Conservation (phyloP, 2,797 vertebrate species). For the Chrosomus eos region DNA sequence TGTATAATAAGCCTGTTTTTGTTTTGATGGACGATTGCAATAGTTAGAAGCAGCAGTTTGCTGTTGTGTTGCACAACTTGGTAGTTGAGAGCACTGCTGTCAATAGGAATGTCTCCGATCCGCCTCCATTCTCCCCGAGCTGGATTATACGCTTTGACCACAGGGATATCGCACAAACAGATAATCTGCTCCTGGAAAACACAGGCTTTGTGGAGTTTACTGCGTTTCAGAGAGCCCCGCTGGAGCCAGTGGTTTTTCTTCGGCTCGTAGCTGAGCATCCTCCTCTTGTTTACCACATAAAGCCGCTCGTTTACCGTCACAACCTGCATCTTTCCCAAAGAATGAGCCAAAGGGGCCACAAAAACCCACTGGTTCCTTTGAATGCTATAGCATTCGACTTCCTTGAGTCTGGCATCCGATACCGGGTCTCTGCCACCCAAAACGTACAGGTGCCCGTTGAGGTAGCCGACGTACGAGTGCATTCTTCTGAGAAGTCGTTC, state of each 20-base stretch:
- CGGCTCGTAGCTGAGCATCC: slow-evolving; percentile 88
- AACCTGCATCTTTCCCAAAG: slow-evolving; percentile 86
- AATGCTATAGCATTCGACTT: slow-evolving; percentile 88
- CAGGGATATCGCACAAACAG: slow-evolving; percentile 87
- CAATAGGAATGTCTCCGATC: slow-evolving; percentile 84
- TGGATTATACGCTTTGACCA: slow-evolving; percentile 88
- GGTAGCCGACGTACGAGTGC: slow-evolving; percentile 86
- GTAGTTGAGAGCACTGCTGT: slow-evolving; percentile 85
- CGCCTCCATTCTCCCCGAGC: slow-evolving; percentile 84
- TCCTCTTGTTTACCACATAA: slow-evolving; percentile 86
- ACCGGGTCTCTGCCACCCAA: slow-evolving; percentile 84
- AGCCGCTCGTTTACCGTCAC: slow-evolving; percentile 85
- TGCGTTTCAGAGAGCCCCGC: slow-evolving; percentile 83
- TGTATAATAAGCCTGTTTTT: slow-evolving; percentile 87
- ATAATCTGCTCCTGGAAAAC: slow-evolving; percentile 88
- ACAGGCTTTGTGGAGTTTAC: slow-evolving; percentile 88
- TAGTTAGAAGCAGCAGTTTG: slow-evolving; percentile 85
- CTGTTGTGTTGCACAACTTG: slow-evolving; percentile 84
- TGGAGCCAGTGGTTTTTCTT: slow-evolving; percentile 87
- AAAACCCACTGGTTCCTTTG: slow-evolving; percentile 88
- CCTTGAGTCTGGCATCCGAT: slow-evolving; percentile 83
- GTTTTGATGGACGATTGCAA: slow-evolving; percentile 85
- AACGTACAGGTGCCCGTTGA: slow-evolving; percentile 87
- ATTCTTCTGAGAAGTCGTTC: slow-evolving; percentile 84
- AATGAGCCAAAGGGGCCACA: slow-evolving; percentile 85